Conservation (phyloP, 2,888 invertebrate species). For the Drepanosiphum platanoidis region DNA sequence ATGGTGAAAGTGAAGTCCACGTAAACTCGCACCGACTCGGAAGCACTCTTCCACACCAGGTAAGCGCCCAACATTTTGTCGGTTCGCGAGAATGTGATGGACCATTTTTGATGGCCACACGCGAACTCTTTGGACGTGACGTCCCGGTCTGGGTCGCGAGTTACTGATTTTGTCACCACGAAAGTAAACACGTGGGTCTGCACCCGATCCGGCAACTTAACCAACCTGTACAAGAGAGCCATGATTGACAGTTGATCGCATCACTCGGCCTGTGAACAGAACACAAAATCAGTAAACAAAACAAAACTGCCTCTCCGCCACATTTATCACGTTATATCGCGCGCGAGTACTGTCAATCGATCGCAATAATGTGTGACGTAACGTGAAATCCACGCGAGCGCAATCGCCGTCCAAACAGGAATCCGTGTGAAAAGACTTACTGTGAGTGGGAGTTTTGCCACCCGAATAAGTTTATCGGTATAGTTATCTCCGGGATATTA, state of each 20-base stretch:
- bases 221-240: conserved; percentile 83
- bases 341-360: too few relatives aligned
- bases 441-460: too few relatives aligned
- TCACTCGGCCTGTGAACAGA: conserved; percentile 44
- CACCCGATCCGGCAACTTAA: conserved; percentile 82
- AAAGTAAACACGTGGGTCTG: conserved; percentile 87
- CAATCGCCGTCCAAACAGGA: too few relatives aligned
- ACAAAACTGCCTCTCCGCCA: too few relatives aligned
- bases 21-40: conserved; percentile 79
- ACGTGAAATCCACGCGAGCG: too few relatives aligned
- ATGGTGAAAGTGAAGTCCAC: conserved; percentile 84
- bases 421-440: too few relatives aligned
- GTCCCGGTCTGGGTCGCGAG: conserved; percentile 81
- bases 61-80: conserved; percentile 82
- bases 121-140: conserved; percentile 84
- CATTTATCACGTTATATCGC: too few relatives aligned
- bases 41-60: conserved; percentile 80
- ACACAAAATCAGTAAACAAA: neutral
- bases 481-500: too few relatives aligned
- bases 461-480: too few relatives aligned
- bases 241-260: conserved; percentile 67
- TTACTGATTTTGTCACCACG: conserved; percentile 81
- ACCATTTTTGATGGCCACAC: conserved; percentile 85
- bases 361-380: too few relatives aligned
- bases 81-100: conserved; percentile 80